Conservation (phyloP, 2,797 vertebrate genomes). For the Odontamblyopus lacepedii region DNA sequence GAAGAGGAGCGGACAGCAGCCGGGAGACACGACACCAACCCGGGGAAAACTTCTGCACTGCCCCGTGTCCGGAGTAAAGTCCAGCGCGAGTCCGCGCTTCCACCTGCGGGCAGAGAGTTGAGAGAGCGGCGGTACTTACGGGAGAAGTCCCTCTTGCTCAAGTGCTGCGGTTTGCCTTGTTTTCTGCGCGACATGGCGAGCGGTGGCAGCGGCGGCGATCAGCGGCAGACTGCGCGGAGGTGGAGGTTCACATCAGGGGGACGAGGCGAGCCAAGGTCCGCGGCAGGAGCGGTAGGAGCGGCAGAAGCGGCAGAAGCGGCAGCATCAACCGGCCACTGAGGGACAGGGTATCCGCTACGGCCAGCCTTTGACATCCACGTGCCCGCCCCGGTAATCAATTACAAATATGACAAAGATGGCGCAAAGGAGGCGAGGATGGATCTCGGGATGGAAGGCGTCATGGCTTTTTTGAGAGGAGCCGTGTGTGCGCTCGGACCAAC, state of each 20-base stretch:
- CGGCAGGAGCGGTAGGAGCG: slow-evolving; percentile 73
- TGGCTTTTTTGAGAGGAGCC: slow-evolving; percentile 86
- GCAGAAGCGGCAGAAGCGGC: slow-evolving; percentile 46
- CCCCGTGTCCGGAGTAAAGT: neutral
- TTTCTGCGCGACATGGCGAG: slow-evolving; percentile 99
- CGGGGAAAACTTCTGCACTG: neutral
- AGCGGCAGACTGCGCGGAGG: neutral
- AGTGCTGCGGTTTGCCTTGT: slow-evolving; percentile 99
- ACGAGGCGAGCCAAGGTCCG: neutral
- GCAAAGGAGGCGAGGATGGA: slow-evolving; percentile 88
- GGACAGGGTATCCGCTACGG: slow-evolving; percentile 85
- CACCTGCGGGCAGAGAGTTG: neutral
- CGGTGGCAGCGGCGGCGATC: slow-evolving; percentile 69
- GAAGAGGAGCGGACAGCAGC: neutral
- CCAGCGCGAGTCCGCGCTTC: neutral
- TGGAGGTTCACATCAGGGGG: slow-evolving; percentile 95
- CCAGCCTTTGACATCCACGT: slow-evolving; percentile 95
- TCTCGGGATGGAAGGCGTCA: slow-evolving; percentile 95
- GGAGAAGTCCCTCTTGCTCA: slow-evolving; percentile 99
- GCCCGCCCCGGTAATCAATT: slow-evolving; percentile 73
- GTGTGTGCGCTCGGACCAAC: slow-evolving; percentile 20
- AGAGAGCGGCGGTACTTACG: slow-evolving; percentile 85
- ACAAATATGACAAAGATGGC: slow-evolving; percentile 98
- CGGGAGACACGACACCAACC: neutral
- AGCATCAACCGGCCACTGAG: slow-evolving; percentile 29